phyloP scores from a whole-genome alignment of 2,113 vertebrate species.

The Salvator merianae region DNA sequence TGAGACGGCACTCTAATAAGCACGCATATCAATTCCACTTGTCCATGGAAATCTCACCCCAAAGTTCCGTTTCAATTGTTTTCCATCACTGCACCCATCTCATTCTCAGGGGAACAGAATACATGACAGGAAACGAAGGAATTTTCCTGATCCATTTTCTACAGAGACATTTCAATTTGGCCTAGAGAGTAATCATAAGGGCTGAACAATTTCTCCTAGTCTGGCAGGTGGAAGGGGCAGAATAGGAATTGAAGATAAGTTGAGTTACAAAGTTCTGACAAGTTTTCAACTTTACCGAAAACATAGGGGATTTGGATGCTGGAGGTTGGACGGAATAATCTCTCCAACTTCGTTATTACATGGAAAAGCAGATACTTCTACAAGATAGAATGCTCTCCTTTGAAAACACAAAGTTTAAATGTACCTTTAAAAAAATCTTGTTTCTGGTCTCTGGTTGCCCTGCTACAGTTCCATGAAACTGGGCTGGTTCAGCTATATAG shows the following conservation, averaged over 20 bases:
- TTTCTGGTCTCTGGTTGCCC: background rate
- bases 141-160: constrained; percentile 38
- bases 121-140: constrained; percentile 16
- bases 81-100: constrained; percentile 40
- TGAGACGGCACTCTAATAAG: background rate
- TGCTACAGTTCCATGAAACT: too few species aligned
- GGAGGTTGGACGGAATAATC: background rate
- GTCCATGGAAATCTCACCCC: background rate
- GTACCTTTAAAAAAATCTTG: background rate
- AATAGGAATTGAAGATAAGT: background rate
- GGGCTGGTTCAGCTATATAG: too few species aligned
- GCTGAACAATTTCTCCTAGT: constrained; percentile 35
- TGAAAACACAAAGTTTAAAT: background rate
- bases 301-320: background rate
- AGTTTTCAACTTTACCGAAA: background rate
- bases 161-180: constrained; percentile 50
- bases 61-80: background rate
- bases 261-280: background rate
- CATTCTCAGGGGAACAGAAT: constrained; percentile 14
- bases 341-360: background rate
- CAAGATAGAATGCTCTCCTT: background rate
- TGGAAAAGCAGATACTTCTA: background rate
- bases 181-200: constrained; percentile 21
- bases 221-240: background rate
- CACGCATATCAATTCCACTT: constrained; percentile 4